These are phyloP conservation scores for Frieseomelitta varia DNA, from an alignment of 1,140 invertebrate genomes.

Conservation along the genomic window DNA sequence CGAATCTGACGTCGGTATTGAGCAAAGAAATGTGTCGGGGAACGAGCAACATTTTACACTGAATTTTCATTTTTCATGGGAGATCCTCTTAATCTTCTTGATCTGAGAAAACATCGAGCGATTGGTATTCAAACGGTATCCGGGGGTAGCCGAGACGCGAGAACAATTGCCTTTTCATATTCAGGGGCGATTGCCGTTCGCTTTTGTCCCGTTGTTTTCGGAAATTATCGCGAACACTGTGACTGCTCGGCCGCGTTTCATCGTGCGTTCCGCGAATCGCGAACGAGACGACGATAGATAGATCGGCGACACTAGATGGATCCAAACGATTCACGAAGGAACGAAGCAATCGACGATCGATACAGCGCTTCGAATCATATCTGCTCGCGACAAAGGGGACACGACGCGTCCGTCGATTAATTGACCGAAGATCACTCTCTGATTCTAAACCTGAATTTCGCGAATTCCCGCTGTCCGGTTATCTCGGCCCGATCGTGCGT, in stretches of 20 bases:
- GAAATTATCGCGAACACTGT: neutral
- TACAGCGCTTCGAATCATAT: neutral
- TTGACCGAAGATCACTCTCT: slow-evolving; percentile 13
- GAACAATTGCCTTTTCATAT: neutral
- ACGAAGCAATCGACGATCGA: neutral
- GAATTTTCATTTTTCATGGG: neutral
- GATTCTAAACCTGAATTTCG: neutral
- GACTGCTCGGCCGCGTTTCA: neutral
- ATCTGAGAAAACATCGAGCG: no score
- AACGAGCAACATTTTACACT: slow-evolving; percentile 3
- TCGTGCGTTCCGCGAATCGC: neutral
- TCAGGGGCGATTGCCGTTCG: neutral
- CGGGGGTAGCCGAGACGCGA: neutral
- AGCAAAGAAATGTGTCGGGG: neutral
- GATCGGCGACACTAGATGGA: neutral
- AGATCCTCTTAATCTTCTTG: neutral
- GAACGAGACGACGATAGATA: neutral
- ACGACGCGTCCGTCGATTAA: neutral
- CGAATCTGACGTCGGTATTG: neutral
- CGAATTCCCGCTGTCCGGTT: slow-evolving; percentile 4
- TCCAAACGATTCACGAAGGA: neutral
- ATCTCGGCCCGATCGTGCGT: neutral
- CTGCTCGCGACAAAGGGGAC: neutral
- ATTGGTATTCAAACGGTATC: neutral
- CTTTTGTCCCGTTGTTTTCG: neutral